Evolutionary conservation across 2,888 invertebrate genomes (phyloP).

Genomic region (Sycophila texana): DNA sequence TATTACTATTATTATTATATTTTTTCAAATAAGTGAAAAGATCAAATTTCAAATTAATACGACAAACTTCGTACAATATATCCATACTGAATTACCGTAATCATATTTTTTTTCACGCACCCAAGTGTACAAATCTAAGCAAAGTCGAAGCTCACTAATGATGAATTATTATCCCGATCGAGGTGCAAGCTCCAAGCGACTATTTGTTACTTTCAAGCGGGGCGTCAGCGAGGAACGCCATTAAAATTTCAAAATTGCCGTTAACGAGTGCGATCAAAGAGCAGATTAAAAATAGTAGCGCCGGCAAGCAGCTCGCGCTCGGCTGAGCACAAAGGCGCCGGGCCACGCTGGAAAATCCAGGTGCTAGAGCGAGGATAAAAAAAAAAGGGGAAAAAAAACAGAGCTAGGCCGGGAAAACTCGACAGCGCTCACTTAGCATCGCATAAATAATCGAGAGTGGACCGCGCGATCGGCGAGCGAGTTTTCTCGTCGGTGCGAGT

Average conservation of each 20-base stretch:
- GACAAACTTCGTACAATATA: too few relatives aligned
- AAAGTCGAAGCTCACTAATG: constrained; percentile 5
- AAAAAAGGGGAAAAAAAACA: background rate
- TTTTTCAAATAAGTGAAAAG: too few relatives aligned
- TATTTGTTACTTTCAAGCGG: constrained; percentile 21
- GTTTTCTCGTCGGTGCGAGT: constrained; percentile 29
- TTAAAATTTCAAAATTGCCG: constrained; percentile 35
- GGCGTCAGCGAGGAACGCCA: background rate
- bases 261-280: constrained; percentile 25
- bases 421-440: constrained; percentile 47
- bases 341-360: constrained; percentile 9
- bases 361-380: background rate
- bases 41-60: too few relatives aligned
- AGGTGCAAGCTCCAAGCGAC: background rate
- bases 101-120: background rate
- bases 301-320: background rate
- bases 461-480: constrained; percentile 18
- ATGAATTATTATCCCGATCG: constrained; percentile 44
- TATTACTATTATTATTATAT: background rate
- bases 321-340: background rate
- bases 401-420: constrained; percentile 6
- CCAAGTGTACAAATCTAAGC: constrained; percentile 18
- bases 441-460: constrained; percentile 44
- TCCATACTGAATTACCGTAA: too few relatives aligned
- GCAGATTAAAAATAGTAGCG: constrained; percentile 30